Evolutionary conservation across 1,140 invertebrate genomes (phyloP).

Genomic region (Tachypleus tridentatus): DNA sequence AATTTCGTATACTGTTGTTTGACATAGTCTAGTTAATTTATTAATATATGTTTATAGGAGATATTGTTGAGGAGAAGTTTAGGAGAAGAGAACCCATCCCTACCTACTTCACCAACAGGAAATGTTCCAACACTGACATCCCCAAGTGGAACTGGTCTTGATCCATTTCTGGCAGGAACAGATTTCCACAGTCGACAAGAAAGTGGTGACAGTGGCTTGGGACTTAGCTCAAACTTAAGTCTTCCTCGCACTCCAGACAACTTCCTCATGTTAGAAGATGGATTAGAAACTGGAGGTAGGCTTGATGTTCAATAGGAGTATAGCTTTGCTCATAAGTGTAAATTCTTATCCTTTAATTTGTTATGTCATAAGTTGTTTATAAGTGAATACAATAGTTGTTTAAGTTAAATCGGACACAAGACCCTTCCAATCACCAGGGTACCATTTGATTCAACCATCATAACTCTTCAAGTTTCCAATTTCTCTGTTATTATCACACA

Average conservation of each 20-base stretch:
- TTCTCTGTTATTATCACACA: too few species aligned
- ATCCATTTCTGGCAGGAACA: constrained; percentile 65
- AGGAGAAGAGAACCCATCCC: constrained; percentile 6
- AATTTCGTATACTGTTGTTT: too few species aligned
- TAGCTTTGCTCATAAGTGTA: too few species aligned
- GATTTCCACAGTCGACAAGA: constrained; percentile 78
- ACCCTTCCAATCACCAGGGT: too few species aligned
- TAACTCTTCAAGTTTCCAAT: too few species aligned
- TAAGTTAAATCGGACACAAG: too few species aligned
- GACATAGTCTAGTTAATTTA: too few species aligned
- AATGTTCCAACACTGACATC: constrained; percentile 8
- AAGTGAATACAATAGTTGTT: too few species aligned
- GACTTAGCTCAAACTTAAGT: constrained; percentile 64
- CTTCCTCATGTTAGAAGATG: constrained; percentile 53
- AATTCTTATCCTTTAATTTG: too few species aligned
- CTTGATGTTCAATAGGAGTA: too few species aligned
- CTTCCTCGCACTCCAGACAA: constrained; percentile 84
- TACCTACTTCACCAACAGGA: constrained; percentile 9
- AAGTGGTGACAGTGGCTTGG: constrained; percentile 84
- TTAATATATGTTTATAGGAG: constrained; percentile 2
- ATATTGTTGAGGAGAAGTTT: constrained; percentile 6
- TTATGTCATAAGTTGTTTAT: too few species aligned
- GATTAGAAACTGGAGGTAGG: not conserved
- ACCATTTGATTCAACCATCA: too few species aligned
- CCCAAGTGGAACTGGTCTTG: constrained; percentile 30